phyloP scores from a whole-genome alignment of 64 coral and sea anemone species.

The Montipora capricornis region DNA sequence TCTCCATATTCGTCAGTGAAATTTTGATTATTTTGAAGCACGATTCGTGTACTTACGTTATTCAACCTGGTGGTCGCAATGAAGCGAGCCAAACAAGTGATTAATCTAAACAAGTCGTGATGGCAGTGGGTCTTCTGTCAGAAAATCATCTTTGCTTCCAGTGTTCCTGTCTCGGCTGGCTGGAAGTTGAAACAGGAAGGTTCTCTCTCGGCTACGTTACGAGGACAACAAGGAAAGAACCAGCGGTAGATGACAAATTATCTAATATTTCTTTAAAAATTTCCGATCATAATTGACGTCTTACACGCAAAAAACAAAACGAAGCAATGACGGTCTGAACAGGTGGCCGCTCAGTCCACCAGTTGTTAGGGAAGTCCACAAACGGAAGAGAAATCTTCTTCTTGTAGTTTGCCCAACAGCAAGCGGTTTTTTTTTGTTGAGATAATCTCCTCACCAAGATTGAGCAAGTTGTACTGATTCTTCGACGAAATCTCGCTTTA shows the following conservation, averaged over 20 bases:
- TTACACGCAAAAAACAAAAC: background rate
- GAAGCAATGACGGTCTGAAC: background rate
- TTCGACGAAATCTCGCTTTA: no score
- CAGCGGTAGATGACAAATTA: background rate
- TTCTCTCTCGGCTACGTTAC: background rate
- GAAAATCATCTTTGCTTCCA: background rate
- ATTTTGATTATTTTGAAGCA: conserved; percentile 37
- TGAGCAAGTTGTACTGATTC: no score
- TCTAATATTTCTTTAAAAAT: background rate
- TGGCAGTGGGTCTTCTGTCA: background rate
- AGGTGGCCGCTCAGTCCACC: conserved; percentile 26
- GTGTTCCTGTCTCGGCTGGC: background rate
- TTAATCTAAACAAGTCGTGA: background rate
- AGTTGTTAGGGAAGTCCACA: background rate
- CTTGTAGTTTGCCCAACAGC: no score
- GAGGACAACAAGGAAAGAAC: background rate
- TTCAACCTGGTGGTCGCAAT: conserved; percentile 45
- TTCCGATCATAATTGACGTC: conserved; percentile 5
- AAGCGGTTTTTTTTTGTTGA: no score
- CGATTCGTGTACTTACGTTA: conserved; percentile 47
- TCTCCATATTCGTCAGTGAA: conserved; percentile 1
- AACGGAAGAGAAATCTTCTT: background rate
- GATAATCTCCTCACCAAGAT: no score
- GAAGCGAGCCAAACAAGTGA: conserved; percentile 12
- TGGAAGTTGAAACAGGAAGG: background rate